Conservation (phyloP, 2,888 invertebrate species). For the Idaea straminata region DNA sequence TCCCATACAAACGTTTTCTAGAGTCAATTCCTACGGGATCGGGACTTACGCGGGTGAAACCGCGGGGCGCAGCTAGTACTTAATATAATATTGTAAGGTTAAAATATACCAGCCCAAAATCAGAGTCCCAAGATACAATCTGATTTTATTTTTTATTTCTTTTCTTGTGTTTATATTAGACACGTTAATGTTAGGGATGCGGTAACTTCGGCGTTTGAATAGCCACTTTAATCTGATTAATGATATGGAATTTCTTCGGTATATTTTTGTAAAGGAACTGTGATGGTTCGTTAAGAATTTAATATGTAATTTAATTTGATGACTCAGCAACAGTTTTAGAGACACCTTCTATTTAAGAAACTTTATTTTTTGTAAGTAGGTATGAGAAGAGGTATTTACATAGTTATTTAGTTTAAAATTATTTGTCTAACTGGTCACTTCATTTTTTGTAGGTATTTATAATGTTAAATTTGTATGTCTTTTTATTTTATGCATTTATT, state of each 20-base stretch:
- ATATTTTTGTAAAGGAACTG: slow-evolving; percentile 43
- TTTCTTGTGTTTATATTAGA: slow-evolving; percentile 48
- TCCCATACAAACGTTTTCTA: too few species aligned
- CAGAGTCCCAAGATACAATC: not conserved
- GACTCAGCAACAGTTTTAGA: slow-evolving; percentile 43
- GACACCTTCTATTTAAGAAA: slow-evolving; percentile 18
- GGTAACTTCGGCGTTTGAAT: slow-evolving; percentile 45
- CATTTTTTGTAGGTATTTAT: too few species aligned
- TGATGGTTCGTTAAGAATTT: slow-evolving; percentile 32
- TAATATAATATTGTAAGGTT: too few species aligned
- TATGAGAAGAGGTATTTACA: too few species aligned
- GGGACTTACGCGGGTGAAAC: too few species aligned
- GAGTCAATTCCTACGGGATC: too few species aligned
- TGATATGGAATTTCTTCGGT: slow-evolving; percentile 45
- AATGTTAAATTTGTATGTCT: too few species aligned
- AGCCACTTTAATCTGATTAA: slow-evolving; percentile 59
- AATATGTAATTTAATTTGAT: slow-evolving; percentile 54
- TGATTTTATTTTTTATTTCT: slow-evolving; percentile 29
- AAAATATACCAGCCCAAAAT: slow-evolving; percentile 19
- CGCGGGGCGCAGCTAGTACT: too few species aligned
- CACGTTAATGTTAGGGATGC: slow-evolving; percentile 55
- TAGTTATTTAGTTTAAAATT: too few species aligned
- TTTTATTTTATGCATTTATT: too few species aligned
- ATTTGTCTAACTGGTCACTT: too few species aligned
- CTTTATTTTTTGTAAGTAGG: not conserved